phyloP scores from a whole-genome alignment of 1,140 invertebrate species.

The Coptotermes formosanus region DNA sequence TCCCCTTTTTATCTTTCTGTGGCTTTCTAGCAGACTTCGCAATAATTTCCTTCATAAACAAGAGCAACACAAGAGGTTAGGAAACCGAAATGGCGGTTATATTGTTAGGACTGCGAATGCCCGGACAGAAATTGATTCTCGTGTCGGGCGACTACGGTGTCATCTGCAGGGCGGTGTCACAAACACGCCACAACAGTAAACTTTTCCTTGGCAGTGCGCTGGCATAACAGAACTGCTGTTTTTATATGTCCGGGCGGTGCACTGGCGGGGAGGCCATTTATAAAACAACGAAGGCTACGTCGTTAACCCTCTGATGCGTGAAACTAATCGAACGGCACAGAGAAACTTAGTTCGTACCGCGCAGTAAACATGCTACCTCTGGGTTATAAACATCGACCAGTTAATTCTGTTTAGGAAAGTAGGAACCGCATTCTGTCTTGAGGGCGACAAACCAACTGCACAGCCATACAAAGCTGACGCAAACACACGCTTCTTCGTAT shows the following conservation, averaged over 20 bases:
- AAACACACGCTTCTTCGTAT: too few relatives aligned
- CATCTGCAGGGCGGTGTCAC: neutral
- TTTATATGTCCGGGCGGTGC: neutral
- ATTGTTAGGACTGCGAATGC: conserved; percentile 21
- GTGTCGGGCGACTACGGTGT: neutral
- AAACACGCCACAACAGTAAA: neutral
- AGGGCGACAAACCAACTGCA: too few relatives aligned
- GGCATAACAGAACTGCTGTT: neutral
- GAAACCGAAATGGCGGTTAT: neutral
- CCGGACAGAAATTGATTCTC: conserved; percentile 13
- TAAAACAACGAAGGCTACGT: too few relatives aligned
- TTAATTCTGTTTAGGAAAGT: too few relatives aligned
- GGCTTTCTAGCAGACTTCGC: neutral
- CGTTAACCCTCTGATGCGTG: too few relatives aligned
- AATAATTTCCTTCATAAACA: neutral
- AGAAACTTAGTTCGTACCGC: too few relatives aligned
- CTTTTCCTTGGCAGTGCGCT: neutral
- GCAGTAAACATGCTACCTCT: too few relatives aligned
- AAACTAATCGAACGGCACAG: too few relatives aligned
- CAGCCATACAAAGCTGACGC: too few relatives aligned
- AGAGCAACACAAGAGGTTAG: neutral
- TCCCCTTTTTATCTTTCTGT: neutral
- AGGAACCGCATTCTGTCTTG: too few relatives aligned
- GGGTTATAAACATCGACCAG: too few relatives aligned
- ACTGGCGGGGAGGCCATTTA: too few relatives aligned